Evolutionary conservation across 2,888 invertebrate species (phyloP).

Genomic region (Ellobium chinense): DNA sequence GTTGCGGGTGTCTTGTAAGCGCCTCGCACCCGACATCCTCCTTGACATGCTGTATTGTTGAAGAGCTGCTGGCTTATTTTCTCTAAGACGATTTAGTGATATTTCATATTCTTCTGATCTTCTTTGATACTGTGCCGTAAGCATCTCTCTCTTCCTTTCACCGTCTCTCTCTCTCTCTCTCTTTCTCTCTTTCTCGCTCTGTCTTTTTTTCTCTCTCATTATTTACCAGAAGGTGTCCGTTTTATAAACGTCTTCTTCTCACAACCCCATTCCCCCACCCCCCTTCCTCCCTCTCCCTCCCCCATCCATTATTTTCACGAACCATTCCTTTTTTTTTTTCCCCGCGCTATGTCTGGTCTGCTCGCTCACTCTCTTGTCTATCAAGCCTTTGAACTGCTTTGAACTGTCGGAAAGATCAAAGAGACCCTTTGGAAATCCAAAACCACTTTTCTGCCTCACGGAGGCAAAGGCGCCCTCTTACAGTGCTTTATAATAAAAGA

Average conservation of each 20-base stretch:
- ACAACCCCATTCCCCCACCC: not conserved
- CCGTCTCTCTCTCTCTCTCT: not conserved
- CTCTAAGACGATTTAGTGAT: not conserved
- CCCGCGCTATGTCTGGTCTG: not conserved
- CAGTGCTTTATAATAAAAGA: slow-evolving; percentile 1
- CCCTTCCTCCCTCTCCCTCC: not conserved
- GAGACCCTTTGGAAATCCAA: slow-evolving; percentile 24
- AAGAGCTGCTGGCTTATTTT: not conserved
- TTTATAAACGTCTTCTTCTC: not conserved
- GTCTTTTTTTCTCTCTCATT: not conserved
- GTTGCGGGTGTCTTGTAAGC: not conserved
- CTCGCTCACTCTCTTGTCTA: slow-evolving; percentile 19
- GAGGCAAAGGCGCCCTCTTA: slow-evolving; percentile 14
- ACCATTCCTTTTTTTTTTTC: not conserved
- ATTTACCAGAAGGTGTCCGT: not conserved
- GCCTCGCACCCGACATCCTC: not conserved
- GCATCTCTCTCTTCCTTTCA: not conserved
- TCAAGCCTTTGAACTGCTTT: slow-evolving; percentile 31
- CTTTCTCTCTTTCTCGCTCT: not conserved
- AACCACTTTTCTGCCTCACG: slow-evolving; percentile 21
- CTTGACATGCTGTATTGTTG: not conserved
- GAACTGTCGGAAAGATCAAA: slow-evolving; percentile 37
- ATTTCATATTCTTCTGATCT: slow-evolving; percentile 18
- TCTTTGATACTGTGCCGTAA: not conserved
- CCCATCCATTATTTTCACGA: not conserved